Evolutionary conservation across 2,113 vertebrate species (phyloP).

Genomic region (Amazona vittata): DNA sequence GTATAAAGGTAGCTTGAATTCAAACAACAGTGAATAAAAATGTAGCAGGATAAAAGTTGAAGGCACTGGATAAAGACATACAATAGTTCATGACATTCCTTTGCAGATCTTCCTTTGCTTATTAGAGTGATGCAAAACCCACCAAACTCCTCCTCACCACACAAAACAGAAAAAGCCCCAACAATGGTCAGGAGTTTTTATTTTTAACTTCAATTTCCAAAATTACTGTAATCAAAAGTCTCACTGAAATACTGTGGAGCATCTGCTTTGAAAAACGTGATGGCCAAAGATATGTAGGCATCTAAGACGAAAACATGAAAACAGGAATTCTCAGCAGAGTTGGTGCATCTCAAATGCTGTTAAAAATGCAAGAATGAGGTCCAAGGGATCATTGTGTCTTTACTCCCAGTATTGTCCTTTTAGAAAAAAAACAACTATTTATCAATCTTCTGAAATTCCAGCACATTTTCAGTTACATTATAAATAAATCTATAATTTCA

Average conservation of each 20-base stretch:
- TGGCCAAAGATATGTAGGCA: background rate
- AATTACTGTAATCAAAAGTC: background rate
- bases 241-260: background rate
- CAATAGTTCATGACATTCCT: background rate
- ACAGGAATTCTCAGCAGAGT: background rate
- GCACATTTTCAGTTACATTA: background rate
- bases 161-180: background rate
- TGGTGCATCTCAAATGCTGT: background rate
- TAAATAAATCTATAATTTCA: background rate
- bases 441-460: background rate
- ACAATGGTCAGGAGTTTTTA: background rate
- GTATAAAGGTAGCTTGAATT: background rate
- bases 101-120: background rate
- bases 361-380: background rate
- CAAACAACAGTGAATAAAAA: background rate
- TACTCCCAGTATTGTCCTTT: background rate
- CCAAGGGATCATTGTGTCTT: background rate
- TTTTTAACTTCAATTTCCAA: background rate
- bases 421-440: background rate
- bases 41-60: rapidly evolving
- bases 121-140: background rate
- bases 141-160: background rate
- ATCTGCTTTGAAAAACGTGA: background rate
- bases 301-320: background rate
- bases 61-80: background rate